Evolutionary conservation across 2,113 vertebrate genomes (phyloP).

Genomic region (Castor canadensis): DNA sequence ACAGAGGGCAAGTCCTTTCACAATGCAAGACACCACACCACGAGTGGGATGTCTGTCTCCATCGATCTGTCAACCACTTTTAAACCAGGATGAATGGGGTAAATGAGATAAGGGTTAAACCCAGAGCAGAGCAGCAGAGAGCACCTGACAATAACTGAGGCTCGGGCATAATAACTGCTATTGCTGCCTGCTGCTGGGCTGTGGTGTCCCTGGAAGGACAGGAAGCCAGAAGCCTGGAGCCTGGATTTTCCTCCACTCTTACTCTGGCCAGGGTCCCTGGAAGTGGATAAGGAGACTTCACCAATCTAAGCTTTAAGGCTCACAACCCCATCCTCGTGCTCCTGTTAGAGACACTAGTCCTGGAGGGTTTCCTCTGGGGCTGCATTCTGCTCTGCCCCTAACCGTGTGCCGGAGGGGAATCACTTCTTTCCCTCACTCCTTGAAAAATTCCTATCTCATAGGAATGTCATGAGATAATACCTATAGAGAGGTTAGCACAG

Average conservation of each 20-base stretch:
- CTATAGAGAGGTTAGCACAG: neutral
- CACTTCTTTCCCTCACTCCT: neutral
- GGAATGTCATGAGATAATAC: neutral
- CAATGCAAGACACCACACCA: neutral
- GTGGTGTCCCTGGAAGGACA: rapidly evolving
- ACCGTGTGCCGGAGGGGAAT: neutral
- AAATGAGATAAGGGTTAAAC: neutral
- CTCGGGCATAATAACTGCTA: neutral
- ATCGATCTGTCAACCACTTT: neutral
- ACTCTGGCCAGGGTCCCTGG: neutral
- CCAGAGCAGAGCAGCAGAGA: neutral
- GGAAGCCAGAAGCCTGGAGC: no score
- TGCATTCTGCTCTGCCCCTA: neutral
- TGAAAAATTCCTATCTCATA: neutral
- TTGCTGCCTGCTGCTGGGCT: rapidly evolving
- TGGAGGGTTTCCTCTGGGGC: neutral
- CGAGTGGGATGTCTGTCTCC: neutral
- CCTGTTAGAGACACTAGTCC: neutral
- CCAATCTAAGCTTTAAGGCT: neutral
- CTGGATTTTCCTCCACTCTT: neutral
- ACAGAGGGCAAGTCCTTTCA: neutral
- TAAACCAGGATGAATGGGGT: neutral
- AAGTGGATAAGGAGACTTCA: neutral
- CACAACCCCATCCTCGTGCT: neutral
- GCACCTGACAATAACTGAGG: rapidly evolving